Conservation (phyloP, 2,888 invertebrate genomes). For the Orthosia cruda region DNA sequence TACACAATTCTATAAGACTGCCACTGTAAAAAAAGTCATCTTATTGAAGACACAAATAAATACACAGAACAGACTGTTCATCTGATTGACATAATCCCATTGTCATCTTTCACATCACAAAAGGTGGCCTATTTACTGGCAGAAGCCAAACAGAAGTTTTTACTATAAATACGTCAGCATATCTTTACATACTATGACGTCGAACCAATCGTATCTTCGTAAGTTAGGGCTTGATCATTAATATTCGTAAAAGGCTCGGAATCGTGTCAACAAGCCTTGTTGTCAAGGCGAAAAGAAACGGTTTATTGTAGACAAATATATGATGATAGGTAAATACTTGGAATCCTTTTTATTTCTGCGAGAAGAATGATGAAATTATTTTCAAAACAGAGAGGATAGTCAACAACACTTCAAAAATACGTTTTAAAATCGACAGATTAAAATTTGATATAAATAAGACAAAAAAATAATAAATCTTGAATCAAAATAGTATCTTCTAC, state of each 20-base stretch:
- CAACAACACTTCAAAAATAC: not conserved
- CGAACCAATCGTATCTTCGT: not conserved
- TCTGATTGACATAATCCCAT: slow-evolving; percentile 17
- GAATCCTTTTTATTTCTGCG: too few species aligned
- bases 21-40: not conserved
- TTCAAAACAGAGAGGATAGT: not conserved
- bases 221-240: not conserved
- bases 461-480: not conserved
- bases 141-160: not conserved
- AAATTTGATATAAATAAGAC: not conserved
- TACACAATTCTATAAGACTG: too few species aligned
- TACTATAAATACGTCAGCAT: not conserved
- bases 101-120: slow-evolving; percentile 27
- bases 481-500: not conserved
- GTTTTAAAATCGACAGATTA: not conserved
- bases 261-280: slow-evolving; percentile 42
- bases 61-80: not conserved
- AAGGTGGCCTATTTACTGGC: slow-evolving; percentile 21
- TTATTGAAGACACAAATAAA: not conserved
- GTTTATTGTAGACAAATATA: not conserved
- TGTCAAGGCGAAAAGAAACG: not conserved
- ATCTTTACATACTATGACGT: not conserved
- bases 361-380: not conserved
- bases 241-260: not conserved
- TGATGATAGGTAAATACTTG: not conserved